phyloP scores from a whole-genome alignment of 1,140 invertebrate species.

The Drosophila pseudoobscura region DNA sequence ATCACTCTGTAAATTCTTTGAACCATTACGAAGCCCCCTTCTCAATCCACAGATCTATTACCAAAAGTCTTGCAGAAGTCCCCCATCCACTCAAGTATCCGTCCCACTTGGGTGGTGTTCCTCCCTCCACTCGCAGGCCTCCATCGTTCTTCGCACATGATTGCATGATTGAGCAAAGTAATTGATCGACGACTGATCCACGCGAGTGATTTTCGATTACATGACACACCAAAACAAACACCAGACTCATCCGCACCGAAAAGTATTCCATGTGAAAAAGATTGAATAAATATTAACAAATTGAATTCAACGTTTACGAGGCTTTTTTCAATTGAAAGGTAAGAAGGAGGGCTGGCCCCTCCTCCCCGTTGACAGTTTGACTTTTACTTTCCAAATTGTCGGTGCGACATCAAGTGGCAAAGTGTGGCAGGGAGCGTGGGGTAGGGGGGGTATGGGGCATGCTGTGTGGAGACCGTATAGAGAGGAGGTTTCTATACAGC shows the following conservation, averaged over 20 bases:
- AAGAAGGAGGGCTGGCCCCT: constrained; percentile 39
- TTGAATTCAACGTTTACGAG: constrained; percentile 22
- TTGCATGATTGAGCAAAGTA: constrained; percentile 72
- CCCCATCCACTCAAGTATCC: too few species aligned
- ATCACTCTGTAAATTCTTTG: neutral
- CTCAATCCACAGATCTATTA: constrained; percentile 1
- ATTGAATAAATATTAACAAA: constrained; percentile 37
- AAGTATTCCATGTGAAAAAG: neutral
- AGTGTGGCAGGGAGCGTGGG: constrained; percentile 12
- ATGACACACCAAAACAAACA: constrained; percentile 53
- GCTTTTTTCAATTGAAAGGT: constrained; percentile 28
- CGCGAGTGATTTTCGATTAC: constrained; percentile 70
- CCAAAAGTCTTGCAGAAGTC: neutral
- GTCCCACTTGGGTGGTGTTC: neutral
- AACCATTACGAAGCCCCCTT: constrained; percentile 25
- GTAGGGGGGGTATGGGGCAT: neutral
- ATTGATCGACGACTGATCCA: constrained; percentile 75
- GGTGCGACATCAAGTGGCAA: constrained; percentile 42
- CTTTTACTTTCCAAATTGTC: constrained; percentile 75
- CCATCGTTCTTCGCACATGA: constrained; percentile 35
- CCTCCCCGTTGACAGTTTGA: constrained; percentile 60
- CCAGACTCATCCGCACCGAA: constrained; percentile 25
- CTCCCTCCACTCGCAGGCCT: constrained; percentile 11
- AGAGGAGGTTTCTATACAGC: constrained; percentile 20
- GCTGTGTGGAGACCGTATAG: constrained; percentile 12